Base-by-base conservation (phyloP, 2,113 vertebrate genomes). In the Gopherus evgoodei region DNA sequence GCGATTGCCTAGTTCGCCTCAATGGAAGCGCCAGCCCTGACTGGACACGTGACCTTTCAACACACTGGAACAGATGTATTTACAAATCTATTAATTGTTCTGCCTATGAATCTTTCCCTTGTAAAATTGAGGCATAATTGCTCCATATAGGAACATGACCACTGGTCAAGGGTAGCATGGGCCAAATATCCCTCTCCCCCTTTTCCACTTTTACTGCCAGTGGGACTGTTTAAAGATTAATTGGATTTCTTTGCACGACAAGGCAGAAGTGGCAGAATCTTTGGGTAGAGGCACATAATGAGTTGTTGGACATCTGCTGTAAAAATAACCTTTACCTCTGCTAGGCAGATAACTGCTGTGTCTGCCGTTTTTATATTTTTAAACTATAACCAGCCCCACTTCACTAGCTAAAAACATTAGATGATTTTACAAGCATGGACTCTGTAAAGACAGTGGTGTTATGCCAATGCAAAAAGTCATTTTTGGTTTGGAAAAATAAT, bases 1-100 rank as follows among this genome's bases (percentile, higher is more conserved):
- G 44, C 44, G 6, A 44, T 44, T 44, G 44, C 44, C 44, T 44
- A 44, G 44, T 44, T 44, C 44, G 7, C 44, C 44, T 44, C 44
- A 44, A 8, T 44, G 44, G 44, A 44, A 44, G 44, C 44, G 7
- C 44, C 6, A 8, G 6, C 44, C 44, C 44, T 44, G 44, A 96
- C 95, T 96, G 91, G 94, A 95, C 90, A 88, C 94, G 94, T 95
- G 96, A 96, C 94, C 96, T 96, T 97, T 97, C 94, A 93, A 72
- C 81, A 95, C 86, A 96, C 95, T 95, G 90, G 72, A 97, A 96
- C 96, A 94, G 95, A 96, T 97, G 97, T 97, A 96, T 96, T 96
- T 96, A 91, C 90, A 94, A 97, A 97, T 90, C 85, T 97, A 84
- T 88, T 94, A 31, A 62, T 86, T 89, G 93, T 93, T 96, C 87